Conservation (phyloP, 2,113 vertebrate genomes). For the Bos indicus region DNA sequence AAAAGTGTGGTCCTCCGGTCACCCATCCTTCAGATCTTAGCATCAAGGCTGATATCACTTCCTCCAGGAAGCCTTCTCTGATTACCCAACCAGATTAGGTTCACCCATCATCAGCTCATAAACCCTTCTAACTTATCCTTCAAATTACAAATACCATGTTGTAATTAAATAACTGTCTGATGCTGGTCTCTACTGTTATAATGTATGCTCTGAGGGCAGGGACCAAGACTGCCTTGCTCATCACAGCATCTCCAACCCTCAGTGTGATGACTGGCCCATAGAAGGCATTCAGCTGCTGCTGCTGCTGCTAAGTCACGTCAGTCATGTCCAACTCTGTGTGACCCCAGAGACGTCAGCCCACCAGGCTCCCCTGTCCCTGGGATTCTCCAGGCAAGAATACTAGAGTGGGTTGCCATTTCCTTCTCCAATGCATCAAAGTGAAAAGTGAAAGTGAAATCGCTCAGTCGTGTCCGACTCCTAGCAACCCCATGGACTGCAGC, state of each 20-base stretch:
- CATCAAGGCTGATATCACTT: background rate
- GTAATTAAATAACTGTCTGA: background rate
- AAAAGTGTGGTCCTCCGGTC: background rate
- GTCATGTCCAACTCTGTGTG: too few relatives aligned
- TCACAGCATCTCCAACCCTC: background rate
- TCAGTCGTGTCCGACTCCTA: too few relatives aligned
- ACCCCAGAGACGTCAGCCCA: too few relatives aligned
- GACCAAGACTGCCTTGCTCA: background rate
- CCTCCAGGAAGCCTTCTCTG: background rate
- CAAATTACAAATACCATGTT: background rate
- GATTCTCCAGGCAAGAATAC: too few relatives aligned
- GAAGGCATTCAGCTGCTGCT: background rate
- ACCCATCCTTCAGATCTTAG: background rate
- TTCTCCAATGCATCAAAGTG: too few relatives aligned
- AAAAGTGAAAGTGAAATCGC: too few relatives aligned
- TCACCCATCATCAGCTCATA: background rate
- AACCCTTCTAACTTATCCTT: background rate
- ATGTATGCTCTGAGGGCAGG: background rate
- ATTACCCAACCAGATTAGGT: background rate
- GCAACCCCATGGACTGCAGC: too few relatives aligned
- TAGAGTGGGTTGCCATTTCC: too few relatives aligned
- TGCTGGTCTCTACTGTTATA: background rate
- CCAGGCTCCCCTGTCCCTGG: too few relatives aligned
- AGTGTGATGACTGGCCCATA: accelerated
- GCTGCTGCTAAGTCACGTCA: too few relatives aligned